Evolutionary conservation across 2,113 vertebrate genomes (phyloP).

Genomic region (Calcarius ornatus): DNA sequence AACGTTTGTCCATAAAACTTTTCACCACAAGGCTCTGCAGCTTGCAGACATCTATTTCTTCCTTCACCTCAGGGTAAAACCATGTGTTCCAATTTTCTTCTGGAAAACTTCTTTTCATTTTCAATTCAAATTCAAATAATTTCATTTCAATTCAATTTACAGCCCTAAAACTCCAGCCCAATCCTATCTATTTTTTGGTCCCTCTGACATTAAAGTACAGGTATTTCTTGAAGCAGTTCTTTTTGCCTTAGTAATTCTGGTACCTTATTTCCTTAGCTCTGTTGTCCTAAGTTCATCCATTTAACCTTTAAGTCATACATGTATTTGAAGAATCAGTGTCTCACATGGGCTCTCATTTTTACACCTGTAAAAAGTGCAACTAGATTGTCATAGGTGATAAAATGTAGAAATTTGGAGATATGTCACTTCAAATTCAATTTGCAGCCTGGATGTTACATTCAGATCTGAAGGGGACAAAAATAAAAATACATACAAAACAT

Average conservation of each 20-base stretch:
- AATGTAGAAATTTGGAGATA: background rate
- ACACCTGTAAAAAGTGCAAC: background rate
- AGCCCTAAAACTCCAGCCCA: background rate
- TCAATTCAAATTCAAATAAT: background rate
- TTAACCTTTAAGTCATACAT: background rate
- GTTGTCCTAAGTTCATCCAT: background rate
- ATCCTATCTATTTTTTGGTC: background rate
- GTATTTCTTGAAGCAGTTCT: background rate
- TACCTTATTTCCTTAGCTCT: background rate
- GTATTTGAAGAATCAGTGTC: background rate
- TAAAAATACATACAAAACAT: background rate
- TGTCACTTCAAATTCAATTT: background rate
- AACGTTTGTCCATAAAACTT: background rate
- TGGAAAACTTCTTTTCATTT: background rate
- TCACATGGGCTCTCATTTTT: background rate
- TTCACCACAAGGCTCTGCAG: background rate
- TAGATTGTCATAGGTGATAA: background rate
- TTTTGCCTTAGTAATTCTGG: background rate
- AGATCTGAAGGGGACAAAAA: background rate
- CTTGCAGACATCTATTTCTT: background rate
- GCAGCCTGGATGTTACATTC: rapidly evolving
- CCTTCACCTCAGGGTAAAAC: background rate
- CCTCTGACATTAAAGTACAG: background rate
- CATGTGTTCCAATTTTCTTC: background rate
- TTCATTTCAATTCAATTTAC: background rate